These are phyloP conservation scores for Hyposoter didymator DNA, from an alignment of 2,888 invertebrate genomes.

Conservation along the genomic window DNA sequence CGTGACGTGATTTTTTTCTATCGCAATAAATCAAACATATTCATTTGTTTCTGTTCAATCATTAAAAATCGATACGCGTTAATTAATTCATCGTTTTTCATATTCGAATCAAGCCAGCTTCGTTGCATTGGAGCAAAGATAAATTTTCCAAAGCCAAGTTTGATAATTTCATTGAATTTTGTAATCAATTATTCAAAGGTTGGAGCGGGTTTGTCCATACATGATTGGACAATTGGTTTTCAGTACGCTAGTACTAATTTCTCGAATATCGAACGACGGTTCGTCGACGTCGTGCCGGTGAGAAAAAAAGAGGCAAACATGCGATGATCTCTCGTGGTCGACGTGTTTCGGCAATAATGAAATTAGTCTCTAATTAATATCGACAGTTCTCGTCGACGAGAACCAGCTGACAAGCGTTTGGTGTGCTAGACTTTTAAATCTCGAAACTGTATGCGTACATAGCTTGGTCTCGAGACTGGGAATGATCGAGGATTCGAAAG, in stretches of 20 bases:
- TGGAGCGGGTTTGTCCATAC: constrained; percentile 6
- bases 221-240: constrained; percentile 3
- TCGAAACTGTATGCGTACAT: background rate
- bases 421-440: constrained; percentile 32
- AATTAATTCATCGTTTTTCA: background rate
- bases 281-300: constrained; percentile 33
- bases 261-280: constrained; percentile 54
- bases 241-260: constrained; percentile 12
- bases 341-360: constrained; percentile 65
- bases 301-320: constrained; percentile 34
- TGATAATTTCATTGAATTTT: constrained; percentile 11
- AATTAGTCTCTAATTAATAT: constrained; percentile 79
- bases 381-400: constrained; percentile 72
- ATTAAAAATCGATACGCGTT: background rate
- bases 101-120: background rate
- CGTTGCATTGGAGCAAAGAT: background rate
- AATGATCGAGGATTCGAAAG: constrained; percentile 21
- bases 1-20: background rate
- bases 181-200: constrained; percentile 28
- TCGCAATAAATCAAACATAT: background rate
- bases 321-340: constrained; percentile 25
- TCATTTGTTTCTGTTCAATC: background rate
- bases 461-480: constrained; percentile 8
- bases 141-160: background rate
- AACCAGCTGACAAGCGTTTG: constrained; percentile 49